Base-by-base conservation (phyloP, 2,113 vertebrate species). In the Nothobranchius kuhntae region DNA sequence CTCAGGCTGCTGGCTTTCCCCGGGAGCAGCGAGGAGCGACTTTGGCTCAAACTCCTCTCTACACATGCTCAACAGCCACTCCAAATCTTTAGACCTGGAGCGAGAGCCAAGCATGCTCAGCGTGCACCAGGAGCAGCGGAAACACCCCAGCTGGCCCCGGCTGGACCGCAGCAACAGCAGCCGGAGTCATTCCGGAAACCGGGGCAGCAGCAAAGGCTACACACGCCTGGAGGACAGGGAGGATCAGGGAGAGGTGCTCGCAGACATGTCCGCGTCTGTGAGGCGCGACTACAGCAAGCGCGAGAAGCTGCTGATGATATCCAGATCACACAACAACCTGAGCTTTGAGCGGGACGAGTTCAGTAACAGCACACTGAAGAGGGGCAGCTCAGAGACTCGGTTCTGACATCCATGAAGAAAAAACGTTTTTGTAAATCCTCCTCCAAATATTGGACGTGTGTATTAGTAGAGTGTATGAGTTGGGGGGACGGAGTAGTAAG, bases 281-380 rank as follows among this genome's bases (percentile, higher is more conserved):
- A 95, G 94, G 77, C 94, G 94, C 14, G 95, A 98, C 88, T 99
- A 95, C 66, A 98, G 95, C 47, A 98, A 98, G 87, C 96, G 96
- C 24, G 98, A 99, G 84, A 99, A 99, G 84, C 94, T 99, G 68
- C 93, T 99, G 44, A 99, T 99, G 98, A 99, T 99, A 74, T 99
- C 98, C 14, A 94, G 96, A 78, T 99, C 96, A 14, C 97, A 99
- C 53, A 99, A 98, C 76, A 99, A 99, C 83, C 93, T 99, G 85
- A 98, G 96, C 89, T 99, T 98, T 76, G 98, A 98, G 89, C 95
- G 95, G 10, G 95, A 97, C 50, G 96, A 99, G 77, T 96, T 97
- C 81, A 93, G 95, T 88, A 96, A 94, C 93, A 95, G 94, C 87
- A 92, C 94, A 48, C 82, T 99, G 81, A 98, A 97, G 82, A 92